phyloP scores from a whole-genome alignment of 1,140 invertebrate genomes.

The Trinorchestia longiramus region DNA sequence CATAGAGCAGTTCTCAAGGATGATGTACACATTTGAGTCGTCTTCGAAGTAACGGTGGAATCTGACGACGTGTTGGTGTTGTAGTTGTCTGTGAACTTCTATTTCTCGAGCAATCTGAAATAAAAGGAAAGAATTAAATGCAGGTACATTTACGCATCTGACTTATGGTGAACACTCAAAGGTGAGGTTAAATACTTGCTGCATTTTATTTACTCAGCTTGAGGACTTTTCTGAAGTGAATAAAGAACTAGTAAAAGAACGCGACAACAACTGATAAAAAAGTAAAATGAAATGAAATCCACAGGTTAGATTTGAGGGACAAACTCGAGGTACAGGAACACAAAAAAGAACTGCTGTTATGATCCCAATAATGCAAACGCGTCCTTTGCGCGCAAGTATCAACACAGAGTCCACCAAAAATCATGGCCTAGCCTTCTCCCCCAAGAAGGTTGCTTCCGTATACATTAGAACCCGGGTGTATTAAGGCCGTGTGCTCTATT shows the following conservation, averaged over 20 bases:
- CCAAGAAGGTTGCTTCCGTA: neutral
- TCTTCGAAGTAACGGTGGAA: constrained; percentile 78
- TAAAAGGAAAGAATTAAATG: constrained; percentile 17
- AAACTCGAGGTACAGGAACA: neutral
- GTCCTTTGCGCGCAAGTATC: neutral
- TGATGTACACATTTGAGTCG: constrained; percentile 77
- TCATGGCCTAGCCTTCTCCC: neutral
- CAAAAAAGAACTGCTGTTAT: neutral
- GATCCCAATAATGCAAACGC: neutral
- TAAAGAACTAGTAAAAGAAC: neutral
- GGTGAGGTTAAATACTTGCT: neutral
- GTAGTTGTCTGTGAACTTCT: constrained; percentile 75
- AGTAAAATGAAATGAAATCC: neutral
- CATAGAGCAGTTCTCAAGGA: constrained; percentile 70
- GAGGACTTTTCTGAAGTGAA: neutral
- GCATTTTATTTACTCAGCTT: neutral
- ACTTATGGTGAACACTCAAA: neutral
- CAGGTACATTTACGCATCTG: neutral
- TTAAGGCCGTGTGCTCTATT: neutral
- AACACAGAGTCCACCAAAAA: neutral
- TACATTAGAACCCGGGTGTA: neutral
- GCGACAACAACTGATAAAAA: neutral
- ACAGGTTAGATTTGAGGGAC: neutral
- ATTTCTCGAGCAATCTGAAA: constrained; percentile 77
- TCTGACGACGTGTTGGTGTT: constrained; percentile 76